Evolutionary conservation across 2,113 vertebrate genomes (phyloP).

Genomic region (Corythornis cristatus): DNA sequence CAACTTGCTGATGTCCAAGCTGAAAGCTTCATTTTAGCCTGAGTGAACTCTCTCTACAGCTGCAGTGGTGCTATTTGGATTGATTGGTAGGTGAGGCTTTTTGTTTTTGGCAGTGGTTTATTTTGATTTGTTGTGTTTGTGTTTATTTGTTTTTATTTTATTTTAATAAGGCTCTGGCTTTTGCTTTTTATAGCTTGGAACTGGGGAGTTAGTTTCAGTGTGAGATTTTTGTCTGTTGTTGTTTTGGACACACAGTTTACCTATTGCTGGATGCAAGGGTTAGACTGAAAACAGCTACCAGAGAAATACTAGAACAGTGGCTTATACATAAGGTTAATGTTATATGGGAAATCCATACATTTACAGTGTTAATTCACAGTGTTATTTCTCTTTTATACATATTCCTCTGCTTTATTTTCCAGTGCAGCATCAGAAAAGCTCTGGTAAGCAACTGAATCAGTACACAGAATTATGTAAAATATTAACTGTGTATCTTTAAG

Average conservation of each 20-base stretch:
- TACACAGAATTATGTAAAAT: constrained; percentile 22
- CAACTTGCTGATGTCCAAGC: not conserved
- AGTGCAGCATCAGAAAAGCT: not conserved
- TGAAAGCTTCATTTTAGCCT: not conserved
- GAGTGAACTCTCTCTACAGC: not conserved
- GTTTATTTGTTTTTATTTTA: not conserved
- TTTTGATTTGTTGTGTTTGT: no score
- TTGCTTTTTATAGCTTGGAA: not conserved
- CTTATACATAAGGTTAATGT: constrained; percentile 2
- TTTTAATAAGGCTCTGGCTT: not conserved
- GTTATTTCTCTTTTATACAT: not conserved
- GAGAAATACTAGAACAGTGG: not conserved
- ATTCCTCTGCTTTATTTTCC: constrained; percentile 27
- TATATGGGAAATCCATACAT: constrained; percentile 5
- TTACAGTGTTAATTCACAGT: not conserved
- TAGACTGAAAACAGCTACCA: not conserved
- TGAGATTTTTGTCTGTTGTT: not conserved
- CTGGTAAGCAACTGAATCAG: constrained; percentile 11
- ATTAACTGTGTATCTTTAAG: constrained; percentile 30
- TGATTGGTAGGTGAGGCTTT: no score
- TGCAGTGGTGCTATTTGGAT: no score
- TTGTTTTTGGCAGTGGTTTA: no score
- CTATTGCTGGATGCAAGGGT: not conserved
- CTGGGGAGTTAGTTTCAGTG: not conserved
- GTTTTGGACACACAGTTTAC: not conserved